Evolutionary conservation across 2,113 vertebrate genomes (phyloP).

Genomic region (Grus americana): DNA sequence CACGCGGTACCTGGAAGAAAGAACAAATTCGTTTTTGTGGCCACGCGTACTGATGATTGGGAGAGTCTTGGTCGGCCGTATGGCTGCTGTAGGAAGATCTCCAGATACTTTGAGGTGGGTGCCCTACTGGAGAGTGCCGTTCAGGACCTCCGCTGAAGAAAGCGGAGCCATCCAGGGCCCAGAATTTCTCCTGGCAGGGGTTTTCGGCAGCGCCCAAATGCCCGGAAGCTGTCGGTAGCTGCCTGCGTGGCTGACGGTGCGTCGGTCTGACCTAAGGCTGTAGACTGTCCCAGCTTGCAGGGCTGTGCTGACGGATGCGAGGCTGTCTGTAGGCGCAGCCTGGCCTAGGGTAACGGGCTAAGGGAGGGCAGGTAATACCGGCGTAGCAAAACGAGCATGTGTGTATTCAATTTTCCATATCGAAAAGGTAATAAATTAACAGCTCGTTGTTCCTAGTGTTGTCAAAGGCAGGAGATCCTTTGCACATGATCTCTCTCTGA

Average conservation of each 20-base stretch:
- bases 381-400: neutral
- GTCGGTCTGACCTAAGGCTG: fast-evolving
- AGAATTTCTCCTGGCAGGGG: neutral
- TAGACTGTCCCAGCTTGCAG: neutral
- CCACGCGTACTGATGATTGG: fast-evolving
- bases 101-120: neutral
- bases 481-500: too few species aligned
- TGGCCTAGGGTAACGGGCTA: neutral
- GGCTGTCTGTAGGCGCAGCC: neutral
- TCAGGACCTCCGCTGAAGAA: neutral
- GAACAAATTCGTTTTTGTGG: neutral
- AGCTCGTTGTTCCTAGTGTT: fast-evolving
- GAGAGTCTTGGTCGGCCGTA: neutral
- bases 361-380: fast-evolving
- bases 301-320: too few species aligned
- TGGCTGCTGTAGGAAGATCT: neutral
- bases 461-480: too few species aligned
- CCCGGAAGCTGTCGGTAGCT: neutral
- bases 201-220: neutral
- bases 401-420: fast-evolving
- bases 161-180: neutral
- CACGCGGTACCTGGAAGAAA: neutral
- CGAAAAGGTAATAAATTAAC: neutral
- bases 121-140: neutral
- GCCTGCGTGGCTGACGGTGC: too few species aligned